Conservation (phyloP, 2,888 invertebrate genomes). For the Pegoplata infirma region DNA sequence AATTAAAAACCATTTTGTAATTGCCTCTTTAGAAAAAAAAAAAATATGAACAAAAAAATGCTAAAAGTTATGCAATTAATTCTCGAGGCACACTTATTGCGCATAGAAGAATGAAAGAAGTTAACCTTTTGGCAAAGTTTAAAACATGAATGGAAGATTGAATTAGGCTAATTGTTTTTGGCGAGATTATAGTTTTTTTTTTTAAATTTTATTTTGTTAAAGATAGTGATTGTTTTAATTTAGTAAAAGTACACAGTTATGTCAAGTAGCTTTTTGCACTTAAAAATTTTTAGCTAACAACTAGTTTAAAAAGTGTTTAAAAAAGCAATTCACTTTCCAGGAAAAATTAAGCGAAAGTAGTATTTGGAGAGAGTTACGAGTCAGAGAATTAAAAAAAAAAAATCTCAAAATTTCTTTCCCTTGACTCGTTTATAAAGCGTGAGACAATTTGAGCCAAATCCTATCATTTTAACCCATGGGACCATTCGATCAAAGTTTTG, state of each 20-base stretch:
- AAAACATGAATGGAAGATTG: slow-evolving; percentile 38
- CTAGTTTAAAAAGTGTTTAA: too few species aligned
- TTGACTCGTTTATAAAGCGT: too few species aligned
- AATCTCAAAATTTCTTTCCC: too few species aligned
- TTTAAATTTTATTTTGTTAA: not conserved
- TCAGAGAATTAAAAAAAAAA: too few species aligned
- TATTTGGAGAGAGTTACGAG: too few species aligned
- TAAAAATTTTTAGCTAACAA: not conserved
- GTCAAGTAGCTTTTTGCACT: not conserved
- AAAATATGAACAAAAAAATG: slow-evolving; percentile 14
- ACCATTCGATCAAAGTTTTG: too few species aligned
- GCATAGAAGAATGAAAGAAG: too few species aligned
- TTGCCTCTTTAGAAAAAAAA: slow-evolving; percentile 50
- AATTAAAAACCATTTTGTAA: slow-evolving; percentile 59
- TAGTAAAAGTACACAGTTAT: not conserved
- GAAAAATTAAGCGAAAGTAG: too few species aligned
- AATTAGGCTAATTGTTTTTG: slow-evolving; percentile 52
- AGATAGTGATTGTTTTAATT: not conserved
- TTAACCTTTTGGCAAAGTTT: slow-evolving; percentile 59
- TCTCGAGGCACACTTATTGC: slow-evolving; percentile 25
- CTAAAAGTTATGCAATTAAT: slow-evolving; percentile 53
- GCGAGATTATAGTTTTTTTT: slow-evolving; percentile 24
- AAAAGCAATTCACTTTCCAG: too few species aligned
- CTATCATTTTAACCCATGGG: too few species aligned
- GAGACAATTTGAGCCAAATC: too few species aligned